phyloP scores from a whole-genome alignment of 2,113 vertebrate genomes.

The Otocyon megalotis region DNA sequence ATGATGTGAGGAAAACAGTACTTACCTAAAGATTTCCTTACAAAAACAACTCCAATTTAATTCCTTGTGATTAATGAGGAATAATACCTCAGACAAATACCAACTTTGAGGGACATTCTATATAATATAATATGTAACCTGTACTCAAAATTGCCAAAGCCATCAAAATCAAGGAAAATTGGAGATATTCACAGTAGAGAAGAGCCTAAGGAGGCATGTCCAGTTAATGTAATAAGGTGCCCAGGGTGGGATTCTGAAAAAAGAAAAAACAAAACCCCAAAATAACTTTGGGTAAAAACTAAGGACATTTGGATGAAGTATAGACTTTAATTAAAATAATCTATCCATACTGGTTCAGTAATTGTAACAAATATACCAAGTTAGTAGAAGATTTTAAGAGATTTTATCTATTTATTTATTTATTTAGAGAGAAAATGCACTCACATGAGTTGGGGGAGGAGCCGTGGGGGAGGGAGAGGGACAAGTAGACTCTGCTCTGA shows the following conservation, averaged over 20 bases:
- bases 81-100: neutral
- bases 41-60: neutral
- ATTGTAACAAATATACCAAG: neutral
- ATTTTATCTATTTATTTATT: neutral
- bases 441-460: neutral
- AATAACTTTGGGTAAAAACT: neutral
- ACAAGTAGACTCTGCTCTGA: neutral
- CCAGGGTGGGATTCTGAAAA: neutral
- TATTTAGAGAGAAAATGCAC: neutral
- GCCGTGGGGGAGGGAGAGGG: neutral
- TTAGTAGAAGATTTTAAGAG: neutral
- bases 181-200: neutral
- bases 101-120: neutral
- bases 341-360: neutral
- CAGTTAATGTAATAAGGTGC: neutral
- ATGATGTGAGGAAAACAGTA: neutral
- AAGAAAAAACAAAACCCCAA: neutral
- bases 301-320: neutral
- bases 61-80: neutral
- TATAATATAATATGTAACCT: neutral
- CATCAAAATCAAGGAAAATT: neutral
- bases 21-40: neutral
- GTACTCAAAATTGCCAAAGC: neutral
- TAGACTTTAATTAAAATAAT: neutral
- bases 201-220: neutral